Evolutionary conservation across 2,113 vertebrate species (phyloP).

Genomic region (Varanus salvator): DNA sequence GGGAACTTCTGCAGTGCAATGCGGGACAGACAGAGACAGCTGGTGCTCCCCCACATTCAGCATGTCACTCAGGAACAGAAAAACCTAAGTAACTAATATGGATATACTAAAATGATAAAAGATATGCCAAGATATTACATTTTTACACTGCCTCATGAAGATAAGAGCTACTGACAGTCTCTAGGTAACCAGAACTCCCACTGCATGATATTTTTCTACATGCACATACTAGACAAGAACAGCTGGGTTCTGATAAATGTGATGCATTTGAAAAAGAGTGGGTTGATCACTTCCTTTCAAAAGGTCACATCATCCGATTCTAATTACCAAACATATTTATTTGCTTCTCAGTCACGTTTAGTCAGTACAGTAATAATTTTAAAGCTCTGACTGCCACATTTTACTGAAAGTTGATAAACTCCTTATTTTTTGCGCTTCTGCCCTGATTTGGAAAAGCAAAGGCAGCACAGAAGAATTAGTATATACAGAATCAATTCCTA

Average conservation of each 20-base stretch:
- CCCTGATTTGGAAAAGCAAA: background rate
- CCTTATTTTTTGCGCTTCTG: background rate
- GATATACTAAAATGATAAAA: background rate
- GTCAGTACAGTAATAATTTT: background rate
- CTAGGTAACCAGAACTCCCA: constrained; percentile 48
- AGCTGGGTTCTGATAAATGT: constrained; percentile 44
- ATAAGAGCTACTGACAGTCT: constrained; percentile 45
- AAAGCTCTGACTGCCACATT: background rate
- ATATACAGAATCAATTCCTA: background rate
- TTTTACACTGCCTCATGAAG: background rate
- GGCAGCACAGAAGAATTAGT: background rate
- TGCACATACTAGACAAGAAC: constrained; percentile 38
- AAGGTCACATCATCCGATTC: constrained; percentile 36
- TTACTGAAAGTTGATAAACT: background rate
- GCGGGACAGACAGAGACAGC: no score
- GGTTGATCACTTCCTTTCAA: constrained; percentile 46
- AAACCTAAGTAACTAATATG: background rate
- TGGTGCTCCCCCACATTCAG: background rate
- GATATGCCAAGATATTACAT: background rate
- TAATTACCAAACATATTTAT: constrained; percentile 18
- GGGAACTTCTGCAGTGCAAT: background rate
- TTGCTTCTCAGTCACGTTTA: background rate
- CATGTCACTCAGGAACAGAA: background rate
- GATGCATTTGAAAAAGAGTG: constrained; percentile 34
- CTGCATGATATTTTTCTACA: constrained; percentile 31